Evolutionary conservation across 2,797 vertebrate genomes (phyloP), one percentile per base, ranked within the genome.

Genomic region (Acomys russatus): DNA sequence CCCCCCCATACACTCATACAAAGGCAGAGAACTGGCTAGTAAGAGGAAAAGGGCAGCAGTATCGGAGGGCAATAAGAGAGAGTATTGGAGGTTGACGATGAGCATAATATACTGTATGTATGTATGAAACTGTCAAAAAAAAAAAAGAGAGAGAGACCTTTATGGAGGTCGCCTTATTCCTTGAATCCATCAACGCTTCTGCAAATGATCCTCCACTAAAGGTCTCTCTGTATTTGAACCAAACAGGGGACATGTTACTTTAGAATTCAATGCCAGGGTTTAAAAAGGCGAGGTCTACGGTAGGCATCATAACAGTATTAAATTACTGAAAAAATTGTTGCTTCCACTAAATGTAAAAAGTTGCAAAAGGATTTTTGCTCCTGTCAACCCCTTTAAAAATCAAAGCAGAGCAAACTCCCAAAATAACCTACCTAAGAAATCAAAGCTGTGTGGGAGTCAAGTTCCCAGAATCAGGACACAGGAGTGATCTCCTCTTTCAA

Each of bases 311-410:
- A 92, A 22, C 23, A 86, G 80, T 77, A 28, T 64, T 35, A 88
- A 85, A 94, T 54, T 22, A 71, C 64, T 70, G 18, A 88, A 82
- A 44, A 89, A 30, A 90, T 3, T 25, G 4, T 82, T 77, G 35
- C 23, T 91, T 87, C 10, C 35, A 79, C n/a, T 91, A 93, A 90
- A 61, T 82, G 12, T 73, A 63, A 88, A 82, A 86, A 71, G 44
- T 77, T 74, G 74, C 10, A 78, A 85, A 80, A 79, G 70, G 71
- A 68, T 91, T 93, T 83, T 93, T 83, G 49, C 38, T 96, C 82
- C 4, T 22, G 51, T 91, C 83, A 54, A 18, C 49, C 96, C 88
- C 15, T 38, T 54, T 56, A 3, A 10, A 73, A 94, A 89, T 35
- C 14, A 54, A 64, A 78, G 20, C 14, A 92, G 90, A 82, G 20